These are phyloP conservation scores for Whitmania pigra DNA, from an alignment of 1,140 invertebrate genomes.

Conservation along the genomic window DNA sequence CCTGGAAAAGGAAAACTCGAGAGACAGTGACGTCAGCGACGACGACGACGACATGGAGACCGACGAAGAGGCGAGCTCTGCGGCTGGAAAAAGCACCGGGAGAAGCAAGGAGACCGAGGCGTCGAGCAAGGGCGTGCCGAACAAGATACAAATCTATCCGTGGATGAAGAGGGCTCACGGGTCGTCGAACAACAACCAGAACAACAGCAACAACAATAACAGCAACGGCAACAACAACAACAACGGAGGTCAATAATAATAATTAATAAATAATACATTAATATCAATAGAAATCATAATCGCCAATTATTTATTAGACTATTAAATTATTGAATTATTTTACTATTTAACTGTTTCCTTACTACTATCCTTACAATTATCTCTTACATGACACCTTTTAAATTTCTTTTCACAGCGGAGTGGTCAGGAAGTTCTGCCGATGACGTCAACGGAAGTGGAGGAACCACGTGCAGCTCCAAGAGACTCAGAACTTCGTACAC, in stretches of 20 bases:
- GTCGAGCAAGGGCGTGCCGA: background rate
- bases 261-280: too few species aligned
- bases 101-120: conserved; percentile 2
- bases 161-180: conserved; percentile 15
- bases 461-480: background rate
- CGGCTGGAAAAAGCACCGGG: background rate
- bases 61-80: background rate
- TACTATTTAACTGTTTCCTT: background rate
- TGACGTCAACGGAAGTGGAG: background rate
- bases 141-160: conserved; percentile 13
- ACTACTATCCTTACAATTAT: background rate
- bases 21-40: background rate
- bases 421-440: background rate
- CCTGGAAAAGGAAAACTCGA: conserved; percentile 2
- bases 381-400: too few species aligned
- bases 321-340: too few species aligned
- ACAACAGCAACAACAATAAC: background rate
- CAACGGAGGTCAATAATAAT: background rate
- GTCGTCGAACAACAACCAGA: background rate
- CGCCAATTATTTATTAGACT: too few species aligned
- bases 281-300: too few species aligned
- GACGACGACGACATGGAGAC: background rate
- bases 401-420: background rate
- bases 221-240: background rate
- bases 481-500: conserved; percentile 2